phyloP scores from a whole-genome alignment of 2,888 invertebrate genomes.

The Chromoteleia sp. region DNA sequence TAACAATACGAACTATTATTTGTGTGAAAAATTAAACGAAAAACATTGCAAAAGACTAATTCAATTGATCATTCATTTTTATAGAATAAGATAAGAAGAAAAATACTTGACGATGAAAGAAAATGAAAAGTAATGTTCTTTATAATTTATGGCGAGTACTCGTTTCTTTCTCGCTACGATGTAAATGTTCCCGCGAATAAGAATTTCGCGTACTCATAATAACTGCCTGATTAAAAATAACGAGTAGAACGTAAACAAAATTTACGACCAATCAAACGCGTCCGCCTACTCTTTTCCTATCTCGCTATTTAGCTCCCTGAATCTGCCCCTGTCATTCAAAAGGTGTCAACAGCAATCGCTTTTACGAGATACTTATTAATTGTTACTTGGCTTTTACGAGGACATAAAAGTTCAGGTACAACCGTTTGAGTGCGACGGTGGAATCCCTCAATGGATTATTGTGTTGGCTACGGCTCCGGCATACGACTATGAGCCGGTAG shows the following conservation, averaged over 20 bases:
- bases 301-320: conserved; percentile 65
- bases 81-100: neutral
- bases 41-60: neutral
- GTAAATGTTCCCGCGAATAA: conserved; percentile 46
- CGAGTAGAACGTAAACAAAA: conserved; percentile 80
- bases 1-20: no score
- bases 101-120: conserved; percentile 11
- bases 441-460: conserved; percentile 82
- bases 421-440: conserved; percentile 79
- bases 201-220: conserved; percentile 71
- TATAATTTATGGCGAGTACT: conserved; percentile 58
- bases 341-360: conserved; percentile 87
- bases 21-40: no score
- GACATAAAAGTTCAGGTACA: conserved; percentile 85
- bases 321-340: conserved; percentile 84
- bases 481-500: conserved; percentile 66
- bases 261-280: conserved; percentile 81
- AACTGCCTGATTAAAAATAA: conserved; percentile 83
- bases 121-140: conserved; percentile 27
- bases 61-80: conserved; percentile 6
- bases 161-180: conserved; percentile 27
- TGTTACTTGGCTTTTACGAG: conserved; percentile 87
- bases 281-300: conserved; percentile 57
- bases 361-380: conserved; percentile 87
- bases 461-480: conserved; percentile 73